Percentiles rank a stretch among this genome's conserved stretches.
phyloP scores from a whole-genome alignment of 2,888 invertebrate genomes.

The Phania funesta region DNA sequence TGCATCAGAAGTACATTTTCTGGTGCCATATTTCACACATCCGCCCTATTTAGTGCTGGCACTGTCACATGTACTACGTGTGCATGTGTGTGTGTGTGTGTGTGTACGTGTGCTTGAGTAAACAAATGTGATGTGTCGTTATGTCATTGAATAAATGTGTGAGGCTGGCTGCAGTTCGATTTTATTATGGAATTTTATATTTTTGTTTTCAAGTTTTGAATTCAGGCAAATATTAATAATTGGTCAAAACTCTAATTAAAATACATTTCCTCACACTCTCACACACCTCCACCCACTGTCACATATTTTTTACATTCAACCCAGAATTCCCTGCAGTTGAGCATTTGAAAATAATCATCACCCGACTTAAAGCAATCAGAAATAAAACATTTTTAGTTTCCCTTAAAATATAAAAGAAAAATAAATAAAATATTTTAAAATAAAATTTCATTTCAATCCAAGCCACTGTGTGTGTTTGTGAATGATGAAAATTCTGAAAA shows the following conservation, averaged over 20 bases:
- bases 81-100: not conserved
- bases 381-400: conserved; percentile 43
- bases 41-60: no score
- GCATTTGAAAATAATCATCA: conserved; percentile 36
- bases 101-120: not conserved
- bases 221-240: conserved; percentile 63
- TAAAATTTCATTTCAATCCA: conserved; percentile 23
- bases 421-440: conserved; percentile 7
- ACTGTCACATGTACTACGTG: no score
- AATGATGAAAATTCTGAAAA: conserved; percentile 22
- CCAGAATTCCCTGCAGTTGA: not conserved
- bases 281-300: not conserved
- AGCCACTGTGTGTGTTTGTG: not conserved
- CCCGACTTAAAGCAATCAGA: conserved; percentile 54
- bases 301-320: not conserved
- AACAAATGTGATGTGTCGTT: not conserved
- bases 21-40: no score
- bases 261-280: conserved; percentile 5
- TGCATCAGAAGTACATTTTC: no score
- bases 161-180: not conserved
- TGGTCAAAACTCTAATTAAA: conserved; percentile 52
- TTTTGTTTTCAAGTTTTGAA: conserved; percentile 51
- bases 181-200: conserved; percentile 43
- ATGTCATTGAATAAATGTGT: conserved; percentile 1
- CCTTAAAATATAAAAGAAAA: not conserved